Evolutionary conservation across 1,140 invertebrate genomes (phyloP), one percentile per base, ranked within the genome.

Genomic region (Drosophila watanabei): DNA sequence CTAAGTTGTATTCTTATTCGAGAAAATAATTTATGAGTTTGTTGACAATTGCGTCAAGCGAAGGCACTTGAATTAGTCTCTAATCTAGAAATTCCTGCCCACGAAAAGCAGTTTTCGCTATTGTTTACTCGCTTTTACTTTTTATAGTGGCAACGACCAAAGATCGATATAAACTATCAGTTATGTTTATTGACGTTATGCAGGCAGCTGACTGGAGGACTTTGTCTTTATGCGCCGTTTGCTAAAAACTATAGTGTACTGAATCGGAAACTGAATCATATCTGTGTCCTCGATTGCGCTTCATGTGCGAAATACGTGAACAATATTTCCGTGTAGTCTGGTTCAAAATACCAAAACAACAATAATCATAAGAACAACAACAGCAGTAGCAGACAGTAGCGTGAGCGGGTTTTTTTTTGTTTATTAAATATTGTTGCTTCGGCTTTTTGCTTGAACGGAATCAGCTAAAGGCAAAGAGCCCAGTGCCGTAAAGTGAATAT

Each of bases 301-400:
- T 64, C 59, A 45, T 62, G 43, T 49, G 60, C 71, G 63, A 64
- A 76, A 61, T 60, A 41, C 33, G 58, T 79, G 56, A 61, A 61
- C 45, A 56, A 75, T 64, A 58, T 83, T 89, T 88, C 82, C 82
- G 82, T 77, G 59, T 68, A 72, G 60, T 56, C 45, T 14, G 51
- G 46, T 61, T 66, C 56, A 43, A 56, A 56, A 56, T 37, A 54
- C 32, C 41, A 73, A 80, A 64, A 66, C 46, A 79, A 82, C 41
- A 68, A 61, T 16, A 24, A 24, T 28, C 8, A 54, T 54, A 32
- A n/a, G 41, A 79, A 82, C 39, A 73, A 61, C 18, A 56, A 16
- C 20, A 48, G 14, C n/a, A 45, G 33, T 3, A 24, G 24, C 1
- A 24, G 24, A n/a, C 33, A 68, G 60, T 20, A 18, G 57, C 32